These are phyloP conservation scores for Ctenicera cuprea DNA, from an alignment of 2,888 invertebrate genomes.

Conservation along the genomic window DNA sequence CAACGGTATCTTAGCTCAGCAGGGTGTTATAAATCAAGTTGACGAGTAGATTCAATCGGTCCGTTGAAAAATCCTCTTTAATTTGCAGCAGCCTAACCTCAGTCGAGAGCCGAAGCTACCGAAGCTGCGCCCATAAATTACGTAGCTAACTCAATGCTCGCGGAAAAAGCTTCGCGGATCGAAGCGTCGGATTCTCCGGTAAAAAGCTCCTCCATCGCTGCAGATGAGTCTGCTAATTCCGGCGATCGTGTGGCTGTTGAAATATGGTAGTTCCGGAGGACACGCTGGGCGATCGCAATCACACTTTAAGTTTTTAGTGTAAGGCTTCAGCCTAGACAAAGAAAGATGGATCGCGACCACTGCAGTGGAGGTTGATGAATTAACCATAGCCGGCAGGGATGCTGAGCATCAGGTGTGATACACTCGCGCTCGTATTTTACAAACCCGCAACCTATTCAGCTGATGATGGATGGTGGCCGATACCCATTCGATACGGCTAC, in stretches of 20 bases:
- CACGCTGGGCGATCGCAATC: slow-evolving; percentile 42
- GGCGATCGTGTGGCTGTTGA: slow-evolving; percentile 48
- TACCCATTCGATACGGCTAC: slow-evolving; percentile 46
- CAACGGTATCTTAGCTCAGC: slow-evolving; percentile 49
- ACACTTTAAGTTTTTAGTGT: slow-evolving; percentile 42
- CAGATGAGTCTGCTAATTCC: slow-evolving; percentile 53
- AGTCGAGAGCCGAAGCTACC: slow-evolving; percentile 65
- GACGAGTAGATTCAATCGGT: slow-evolving; percentile 70
- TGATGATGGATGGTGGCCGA: slow-evolving; percentile 53
- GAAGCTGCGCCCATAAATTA: slow-evolving; percentile 68
- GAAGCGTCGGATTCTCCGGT: slow-evolving; percentile 51
- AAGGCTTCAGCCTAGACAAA: slow-evolving; percentile 37
- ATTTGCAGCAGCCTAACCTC: slow-evolving; percentile 70
- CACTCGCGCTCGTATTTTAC: slow-evolving; percentile 53
- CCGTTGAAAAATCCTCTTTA: slow-evolving; percentile 71
- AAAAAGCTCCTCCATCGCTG: slow-evolving; percentile 47
- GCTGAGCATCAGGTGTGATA: slow-evolving; percentile 56
- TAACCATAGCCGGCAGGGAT: slow-evolving; percentile 51
- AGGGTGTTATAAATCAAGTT: slow-evolving; percentile 66
- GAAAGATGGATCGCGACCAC: slow-evolving; percentile 43
- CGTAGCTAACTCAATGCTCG: slow-evolving; percentile 59
- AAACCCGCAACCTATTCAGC: slow-evolving; percentile 51
- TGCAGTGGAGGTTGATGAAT: slow-evolving; percentile 52
- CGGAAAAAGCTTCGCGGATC: slow-evolving; percentile 56
- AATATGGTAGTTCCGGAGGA: slow-evolving; percentile 48